phyloP scores from a whole-genome alignment of 2,888 invertebrate species.

The Sipha maydis region DNA sequence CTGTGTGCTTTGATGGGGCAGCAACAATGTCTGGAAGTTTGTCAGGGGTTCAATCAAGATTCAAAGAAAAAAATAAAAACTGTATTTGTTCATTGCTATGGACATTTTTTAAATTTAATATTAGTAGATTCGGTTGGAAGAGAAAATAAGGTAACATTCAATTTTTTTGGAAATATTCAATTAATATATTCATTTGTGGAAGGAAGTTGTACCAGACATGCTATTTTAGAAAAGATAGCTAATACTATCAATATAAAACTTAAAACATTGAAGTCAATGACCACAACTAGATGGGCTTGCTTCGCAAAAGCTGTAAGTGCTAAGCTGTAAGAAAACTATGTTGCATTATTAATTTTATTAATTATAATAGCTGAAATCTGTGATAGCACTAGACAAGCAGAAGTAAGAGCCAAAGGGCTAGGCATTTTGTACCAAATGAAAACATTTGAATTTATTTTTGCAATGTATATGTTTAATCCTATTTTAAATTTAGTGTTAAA shows the following conservation, averaged over 20 bases:
- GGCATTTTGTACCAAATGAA: constrained; percentile 4
- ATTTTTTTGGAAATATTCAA: constrained; percentile 58
- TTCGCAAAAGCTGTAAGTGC: constrained; percentile 19
- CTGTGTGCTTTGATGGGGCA: constrained; percentile 58
- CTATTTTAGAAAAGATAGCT: constrained; percentile 74
- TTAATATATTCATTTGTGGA: constrained; percentile 57
- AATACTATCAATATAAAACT: constrained; percentile 67
- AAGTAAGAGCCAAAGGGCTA: constrained; percentile 1
- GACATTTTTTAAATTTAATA: constrained; percentile 56
- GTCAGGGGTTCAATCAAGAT: constrained; percentile 25
- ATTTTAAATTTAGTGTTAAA: not conserved
- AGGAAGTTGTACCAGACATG: constrained; percentile 60
- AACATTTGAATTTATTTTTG: constrained; percentile 8
- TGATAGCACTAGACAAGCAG: not conserved
- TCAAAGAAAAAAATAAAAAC: constrained; percentile 43
- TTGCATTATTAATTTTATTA: not conserved
- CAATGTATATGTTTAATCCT: not conserved
- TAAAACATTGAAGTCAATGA: constrained; percentile 15
- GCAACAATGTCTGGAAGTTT: constrained; percentile 52
- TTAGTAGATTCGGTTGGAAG: constrained; percentile 41
- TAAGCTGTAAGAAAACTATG: not conserved
- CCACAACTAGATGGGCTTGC: constrained; percentile 36
- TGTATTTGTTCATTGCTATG: constrained; percentile 51
- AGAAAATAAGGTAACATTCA: constrained; percentile 5
- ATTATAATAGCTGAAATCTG: not conserved